phyloP scores from a whole-genome alignment of 92 coral and sea anemone species.

The Epizoanthus ramosus region DNA sequence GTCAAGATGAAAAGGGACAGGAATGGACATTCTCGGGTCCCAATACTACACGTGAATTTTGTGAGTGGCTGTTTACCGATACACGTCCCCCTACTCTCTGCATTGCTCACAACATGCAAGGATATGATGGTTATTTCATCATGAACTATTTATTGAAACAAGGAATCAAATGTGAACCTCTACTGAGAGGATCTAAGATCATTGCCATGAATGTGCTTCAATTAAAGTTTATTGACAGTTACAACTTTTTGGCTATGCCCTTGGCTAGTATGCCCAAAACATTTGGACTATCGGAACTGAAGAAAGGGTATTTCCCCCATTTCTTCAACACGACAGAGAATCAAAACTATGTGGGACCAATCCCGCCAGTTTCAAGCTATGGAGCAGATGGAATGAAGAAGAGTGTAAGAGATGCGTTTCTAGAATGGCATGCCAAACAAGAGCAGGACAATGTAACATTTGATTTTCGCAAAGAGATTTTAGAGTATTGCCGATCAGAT shows the following conservation, averaged over 20 bases:
- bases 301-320: neutral
- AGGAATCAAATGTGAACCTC: conserved; percentile 3
- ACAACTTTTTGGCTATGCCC: conserved; percentile 34
- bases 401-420: neutral
- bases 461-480: neutral
- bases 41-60: neutral
- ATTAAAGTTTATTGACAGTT: conserved; percentile 18
- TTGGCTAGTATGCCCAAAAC: conserved; percentile 39
- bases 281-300: conserved; percentile 27
- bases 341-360: conserved; percentile 33
- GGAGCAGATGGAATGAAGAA: neutral
- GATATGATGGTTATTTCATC: conserved; percentile 26
- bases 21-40: conserved; percentile 5
- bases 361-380: conserved; percentile 9
- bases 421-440: neutral
- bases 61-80: neutral
- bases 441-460: neutral
- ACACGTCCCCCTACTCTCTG: neutral
- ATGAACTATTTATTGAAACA: conserved; percentile 7
- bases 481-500: no score
- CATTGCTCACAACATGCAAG: conserved; percentile 30
- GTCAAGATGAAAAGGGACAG: conserved; percentile 1
- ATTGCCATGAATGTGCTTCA: neutral
- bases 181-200: conserved; percentile 19
- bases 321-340: neutral